These are phyloP conservation scores for Synanthedon vespiformis DNA, from an alignment of 2,888 invertebrate species.

Conservation along the genomic window DNA sequence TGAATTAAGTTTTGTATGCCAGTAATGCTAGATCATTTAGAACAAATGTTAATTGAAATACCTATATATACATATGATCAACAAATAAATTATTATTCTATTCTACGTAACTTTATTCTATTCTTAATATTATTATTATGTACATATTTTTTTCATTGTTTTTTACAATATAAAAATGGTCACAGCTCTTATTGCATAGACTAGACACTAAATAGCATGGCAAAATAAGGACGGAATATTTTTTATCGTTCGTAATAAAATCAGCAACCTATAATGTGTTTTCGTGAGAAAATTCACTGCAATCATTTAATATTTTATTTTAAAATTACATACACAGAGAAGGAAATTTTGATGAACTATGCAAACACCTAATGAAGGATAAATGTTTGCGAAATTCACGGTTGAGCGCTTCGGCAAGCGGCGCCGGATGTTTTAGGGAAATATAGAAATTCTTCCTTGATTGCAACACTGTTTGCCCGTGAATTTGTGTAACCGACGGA, in stretches of 20 bases:
- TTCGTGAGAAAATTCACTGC: not conserved
- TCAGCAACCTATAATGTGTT: not conserved
- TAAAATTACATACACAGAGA: slow-evolving; percentile 18
- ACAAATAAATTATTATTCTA: too few relatives aligned
- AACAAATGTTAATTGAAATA: too few relatives aligned
- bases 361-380: slow-evolving; percentile 61
- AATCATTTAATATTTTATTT: slow-evolving; percentile 1
- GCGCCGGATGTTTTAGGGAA: slow-evolving; percentile 16
- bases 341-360: slow-evolving; percentile 45
- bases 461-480: slow-evolving; percentile 8
- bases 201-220: too few relatives aligned
- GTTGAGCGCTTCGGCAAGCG: slow-evolving; percentile 17
- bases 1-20: too few relatives aligned
- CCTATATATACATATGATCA: too few relatives aligned
- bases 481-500: not conserved
- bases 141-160: too few relatives aligned
- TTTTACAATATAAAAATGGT: too few relatives aligned
- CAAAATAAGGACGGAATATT: too few relatives aligned
- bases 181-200: too few relatives aligned
- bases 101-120: too few relatives aligned
- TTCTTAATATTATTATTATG: too few relatives aligned
- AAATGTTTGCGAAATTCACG: slow-evolving; percentile 54
- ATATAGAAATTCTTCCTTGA: slow-evolving; percentile 18
- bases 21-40: too few relatives aligned
- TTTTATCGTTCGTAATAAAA: not conserved